Percentiles rank a stretch among this genome's conserved stretches.
Evolutionary conservation across 2,113 vertebrate species (phyloP).

Genomic region (Atherinomorus stipes): DNA sequence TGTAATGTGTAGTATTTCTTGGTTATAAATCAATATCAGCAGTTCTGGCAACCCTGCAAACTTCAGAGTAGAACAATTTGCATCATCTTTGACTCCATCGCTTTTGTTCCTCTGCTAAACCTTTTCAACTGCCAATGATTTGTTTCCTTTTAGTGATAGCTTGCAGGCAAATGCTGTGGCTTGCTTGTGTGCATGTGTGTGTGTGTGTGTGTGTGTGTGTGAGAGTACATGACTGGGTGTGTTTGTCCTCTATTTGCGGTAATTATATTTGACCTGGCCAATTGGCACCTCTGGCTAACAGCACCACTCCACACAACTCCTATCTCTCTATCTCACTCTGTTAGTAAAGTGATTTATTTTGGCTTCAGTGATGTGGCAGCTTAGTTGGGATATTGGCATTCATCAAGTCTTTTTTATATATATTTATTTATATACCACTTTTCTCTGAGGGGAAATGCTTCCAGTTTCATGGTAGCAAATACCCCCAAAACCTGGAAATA

Average conservation of each 20-base stretch:
- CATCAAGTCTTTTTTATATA: slow-evolving; percentile 32
- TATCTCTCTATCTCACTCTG: slow-evolving; percentile 47
- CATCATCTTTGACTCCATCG: slow-evolving; percentile 38
- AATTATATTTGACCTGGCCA: slow-evolving; percentile 78
- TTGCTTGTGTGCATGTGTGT: not conserved
- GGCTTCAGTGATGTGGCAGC: slow-evolving; percentile 40
- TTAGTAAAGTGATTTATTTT: slow-evolving; percentile 72
- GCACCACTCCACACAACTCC: slow-evolving; percentile 25
- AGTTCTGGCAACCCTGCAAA: not conserved
- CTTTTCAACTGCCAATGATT: slow-evolving; percentile 45
- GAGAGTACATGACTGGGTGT: slow-evolving; percentile 11
- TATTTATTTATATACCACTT: not conserved
- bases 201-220: not conserved
- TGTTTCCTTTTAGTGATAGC: slow-evolving; percentile 46
- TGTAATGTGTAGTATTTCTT: slow-evolving; percentile 40
- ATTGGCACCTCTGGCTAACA: slow-evolving; percentile 72
- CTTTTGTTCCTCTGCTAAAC: slow-evolving; percentile 31
- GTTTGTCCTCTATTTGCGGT: slow-evolving; percentile 66
- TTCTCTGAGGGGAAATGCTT: not conserved
- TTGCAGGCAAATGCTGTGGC: slow-evolving; percentile 28
- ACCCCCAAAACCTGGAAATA: slow-evolving; percentile 1
- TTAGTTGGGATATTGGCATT: slow-evolving; percentile 55
- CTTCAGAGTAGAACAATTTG: slow-evolving; percentile 24
- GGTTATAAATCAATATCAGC: slow-evolving; percentile 40
- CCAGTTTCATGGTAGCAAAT: slow-evolving; percentile 6